Percentiles rank a stretch among this genome's conserved stretches.
These are phyloP conservation scores for Peribatodes rhomboidaria DNA, from an alignment of 2,888 invertebrate genomes.

Conservation along the genomic window DNA sequence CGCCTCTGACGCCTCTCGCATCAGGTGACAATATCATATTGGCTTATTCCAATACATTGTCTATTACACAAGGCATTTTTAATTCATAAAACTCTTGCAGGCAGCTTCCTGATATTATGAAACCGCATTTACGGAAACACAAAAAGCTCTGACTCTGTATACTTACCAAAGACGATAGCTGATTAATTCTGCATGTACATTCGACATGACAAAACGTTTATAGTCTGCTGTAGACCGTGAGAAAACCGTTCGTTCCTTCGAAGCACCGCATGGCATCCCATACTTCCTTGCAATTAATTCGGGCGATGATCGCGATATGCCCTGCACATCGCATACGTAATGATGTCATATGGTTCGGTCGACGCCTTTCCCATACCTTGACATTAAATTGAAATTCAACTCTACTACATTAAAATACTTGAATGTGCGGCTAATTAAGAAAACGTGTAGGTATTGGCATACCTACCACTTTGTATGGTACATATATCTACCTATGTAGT, in stretches of 20 bases:
- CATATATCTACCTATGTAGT: too few species aligned
- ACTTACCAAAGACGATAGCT: conserved; percentile 22
- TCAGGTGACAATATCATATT: conserved; percentile 36
- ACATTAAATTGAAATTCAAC: conserved; percentile 49
- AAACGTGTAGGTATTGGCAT: not conserved
- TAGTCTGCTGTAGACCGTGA: conserved; percentile 66
- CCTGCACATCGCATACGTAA: conserved; percentile 73
- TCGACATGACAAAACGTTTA: conserved; percentile 38
- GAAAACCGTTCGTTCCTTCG: conserved; percentile 66
- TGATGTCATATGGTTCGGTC: conserved; percentile 72
- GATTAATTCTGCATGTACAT: conserved; percentile 37
- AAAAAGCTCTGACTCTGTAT: too few species aligned
- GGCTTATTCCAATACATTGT: conserved; percentile 10
- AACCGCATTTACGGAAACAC: too few species aligned
- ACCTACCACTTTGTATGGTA: not conserved
- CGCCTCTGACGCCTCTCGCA: conserved; percentile 45
- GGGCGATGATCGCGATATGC: conserved; percentile 79
- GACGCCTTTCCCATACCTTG: conserved; percentile 72
- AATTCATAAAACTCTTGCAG: not conserved
- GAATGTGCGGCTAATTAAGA: conserved; percentile 38
- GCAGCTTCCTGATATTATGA: too few species aligned
- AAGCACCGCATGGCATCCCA: conserved; percentile 75
- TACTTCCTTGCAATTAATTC: conserved; percentile 84
- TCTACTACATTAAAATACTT: conserved; percentile 43
- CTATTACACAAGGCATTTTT: not conserved